Percentiles rank a stretch among this genome's conserved stretches.
Evolutionary conservation across 2,113 vertebrate genomes (phyloP).

Genomic region (Oenanthe melanoleuca): DNA sequence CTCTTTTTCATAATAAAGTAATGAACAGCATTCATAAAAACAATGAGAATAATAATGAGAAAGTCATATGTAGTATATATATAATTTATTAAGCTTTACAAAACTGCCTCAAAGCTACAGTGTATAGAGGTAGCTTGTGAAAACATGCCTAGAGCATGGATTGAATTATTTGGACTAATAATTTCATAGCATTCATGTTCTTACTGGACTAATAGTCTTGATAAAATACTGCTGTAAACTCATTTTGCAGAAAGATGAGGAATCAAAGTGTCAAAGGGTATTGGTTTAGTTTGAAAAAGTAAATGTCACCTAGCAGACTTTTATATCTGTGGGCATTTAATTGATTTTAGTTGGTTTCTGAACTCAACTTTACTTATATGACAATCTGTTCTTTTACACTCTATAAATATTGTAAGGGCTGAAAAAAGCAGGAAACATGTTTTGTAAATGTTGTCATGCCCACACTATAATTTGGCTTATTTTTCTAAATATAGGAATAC

Average conservation of each 20-base stretch:
- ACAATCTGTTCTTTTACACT: not conserved
- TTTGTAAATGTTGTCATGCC: not conserved
- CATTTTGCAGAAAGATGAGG: not conserved
- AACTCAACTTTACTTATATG: not conserved
- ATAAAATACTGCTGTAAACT: not conserved
- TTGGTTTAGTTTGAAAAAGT: not conserved
- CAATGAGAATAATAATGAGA: not conserved
- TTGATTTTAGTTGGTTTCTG: not conserved
- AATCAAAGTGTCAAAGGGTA: not conserved
- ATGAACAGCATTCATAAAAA: not conserved
- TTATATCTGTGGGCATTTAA: not conserved
- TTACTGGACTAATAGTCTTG: not conserved
- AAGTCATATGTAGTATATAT: not conserved
- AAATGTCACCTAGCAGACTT: not conserved
- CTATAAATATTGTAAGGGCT: not conserved
- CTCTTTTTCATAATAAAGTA: not conserved
- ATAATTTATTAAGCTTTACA: not conserved
- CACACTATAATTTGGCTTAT: not conserved
- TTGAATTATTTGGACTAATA: not conserved
- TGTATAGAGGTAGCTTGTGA: not conserved
- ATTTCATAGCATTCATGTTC: not conserved
- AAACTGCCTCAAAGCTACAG: not conserved
- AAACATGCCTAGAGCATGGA: not conserved
- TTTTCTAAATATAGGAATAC: not conserved
- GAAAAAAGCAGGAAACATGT: not conserved